Percentiles rank a stretch among this genome's conserved stretches.
Conservation (phyloP, 1,140 invertebrate genomes). For the Zaprionus africanus region DNA sequence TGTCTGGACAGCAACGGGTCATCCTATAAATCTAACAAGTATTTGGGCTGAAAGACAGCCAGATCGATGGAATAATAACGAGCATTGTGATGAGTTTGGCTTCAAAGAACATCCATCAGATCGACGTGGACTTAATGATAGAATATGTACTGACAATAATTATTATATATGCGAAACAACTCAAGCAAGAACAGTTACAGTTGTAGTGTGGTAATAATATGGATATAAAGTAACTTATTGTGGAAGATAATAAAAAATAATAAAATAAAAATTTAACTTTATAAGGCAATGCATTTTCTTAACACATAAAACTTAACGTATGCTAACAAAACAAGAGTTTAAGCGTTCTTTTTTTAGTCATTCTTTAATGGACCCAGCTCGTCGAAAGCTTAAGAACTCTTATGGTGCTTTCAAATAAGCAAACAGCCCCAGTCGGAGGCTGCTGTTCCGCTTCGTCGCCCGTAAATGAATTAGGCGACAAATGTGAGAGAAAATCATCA, state of each 20-base stretch:
- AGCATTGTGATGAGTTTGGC: background rate
- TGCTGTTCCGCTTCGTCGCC: background rate
- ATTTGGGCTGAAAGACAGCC: too few species aligned
- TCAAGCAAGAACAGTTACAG: background rate
- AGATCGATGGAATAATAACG: too few species aligned
- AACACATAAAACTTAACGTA: too few species aligned
- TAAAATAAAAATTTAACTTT: too few species aligned
- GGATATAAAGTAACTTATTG: too few species aligned
- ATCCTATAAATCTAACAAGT: too few species aligned
- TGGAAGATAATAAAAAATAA: too few species aligned
- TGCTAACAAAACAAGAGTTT: background rate
- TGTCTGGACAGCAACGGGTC: too few species aligned
- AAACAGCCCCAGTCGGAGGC: constrained; percentile 43
- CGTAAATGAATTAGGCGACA: constrained; percentile 50
- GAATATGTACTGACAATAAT: background rate
- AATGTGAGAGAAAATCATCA: constrained; percentile 50
- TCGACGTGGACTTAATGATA: background rate
- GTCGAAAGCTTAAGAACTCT: background rate
- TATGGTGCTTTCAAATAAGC: constrained; percentile 9
- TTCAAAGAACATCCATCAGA: background rate
- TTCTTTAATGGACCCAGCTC: background rate
- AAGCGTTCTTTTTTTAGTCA: background rate
- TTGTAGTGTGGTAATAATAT: constrained; percentile 1
- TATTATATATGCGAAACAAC: background rate
- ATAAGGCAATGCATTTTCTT: too few species aligned